Base-by-base conservation (phyloP, 1,140 invertebrate species). In the Thaumetopoea pityocampa region DNA sequence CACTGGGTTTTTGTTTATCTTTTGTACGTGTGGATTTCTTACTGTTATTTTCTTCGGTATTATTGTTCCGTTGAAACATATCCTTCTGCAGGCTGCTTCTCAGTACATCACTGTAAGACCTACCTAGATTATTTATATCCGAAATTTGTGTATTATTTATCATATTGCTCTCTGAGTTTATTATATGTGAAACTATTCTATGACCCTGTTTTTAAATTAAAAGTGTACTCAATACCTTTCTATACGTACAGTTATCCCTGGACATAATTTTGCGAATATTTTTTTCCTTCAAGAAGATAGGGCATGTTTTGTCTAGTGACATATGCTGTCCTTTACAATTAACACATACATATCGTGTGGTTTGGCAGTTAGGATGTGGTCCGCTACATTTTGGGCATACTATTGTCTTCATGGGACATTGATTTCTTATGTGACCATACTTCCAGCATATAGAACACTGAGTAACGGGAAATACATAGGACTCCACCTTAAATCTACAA, bases 361-460 rank as follows among this genome's bases (percentile, higher is more conserved):
- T 46, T 27, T 52, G 44, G 41, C 62, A 62, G 10, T 61, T 62
- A 3, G 20, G 24, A 38, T 66, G 54, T 5, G 30, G 16, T 4
- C 37, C 35, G 3, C 45, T 42, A 43, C 57, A 66, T 41, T 66
- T 66, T 7, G 57, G 58, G 15, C 57, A 66, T 7, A 51, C 8
- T 11, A 35, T 32, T 36, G 43, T 55, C 11, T 37, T 46, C 3
- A 29, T 19, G 2, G 57, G 45, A 12, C 57, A 61, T 1, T 20
- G 17, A n/a, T 41, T 44, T 1, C 33, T 3, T 1, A 32, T 22
- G 11, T 65, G 57, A 1, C 57, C 62, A 43, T 42, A 55, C 22
- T 24, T 46, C 57, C 62, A 65, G 15, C 55, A 67, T n/a, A 19
- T 30, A 0, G 49, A 49, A 22, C 63, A 63, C 30, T 62, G 59